A percentile compares a stretch with the other conserved stretches of the same genome.
phyloP scores from a whole-genome alignment of 2,888 invertebrate species.

The Beris morrisii region DNA sequence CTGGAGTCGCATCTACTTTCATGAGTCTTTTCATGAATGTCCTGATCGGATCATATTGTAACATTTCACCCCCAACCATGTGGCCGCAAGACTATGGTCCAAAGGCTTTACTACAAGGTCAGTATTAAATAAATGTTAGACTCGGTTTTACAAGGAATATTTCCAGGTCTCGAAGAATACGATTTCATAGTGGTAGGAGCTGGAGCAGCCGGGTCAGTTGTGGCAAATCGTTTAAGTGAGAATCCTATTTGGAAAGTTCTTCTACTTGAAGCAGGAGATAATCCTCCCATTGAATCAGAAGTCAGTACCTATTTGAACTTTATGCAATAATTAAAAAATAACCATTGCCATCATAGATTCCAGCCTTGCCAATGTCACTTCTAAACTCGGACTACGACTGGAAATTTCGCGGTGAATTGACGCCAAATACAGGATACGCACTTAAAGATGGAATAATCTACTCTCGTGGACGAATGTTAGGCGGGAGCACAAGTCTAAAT shows the following conservation, averaged over 20 bases:
- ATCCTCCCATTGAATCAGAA: constrained; percentile 57
- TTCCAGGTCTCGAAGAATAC: constrained; percentile 63
- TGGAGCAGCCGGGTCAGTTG: constrained; percentile 73
- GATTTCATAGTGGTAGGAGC: constrained; percentile 84
- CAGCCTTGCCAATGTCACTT: background rate
- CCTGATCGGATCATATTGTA: constrained; percentile 63
- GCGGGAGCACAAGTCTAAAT: constrained; percentile 13
- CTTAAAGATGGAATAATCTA: constrained; percentile 69
- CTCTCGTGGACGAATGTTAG: constrained; percentile 5
- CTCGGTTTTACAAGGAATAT: constrained; percentile 35
- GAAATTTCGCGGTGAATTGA: background rate
- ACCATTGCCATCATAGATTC: background rate
- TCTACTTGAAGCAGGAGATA: constrained; percentile 59
- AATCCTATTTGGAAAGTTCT: constrained; percentile 57
- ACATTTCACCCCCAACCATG: constrained; percentile 56
- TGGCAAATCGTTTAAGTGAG: constrained; percentile 56
- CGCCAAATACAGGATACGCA: background rate
- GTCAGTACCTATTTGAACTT: constrained; percentile 45
- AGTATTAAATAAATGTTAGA: background rate
- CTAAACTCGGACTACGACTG: constrained; percentile 10
- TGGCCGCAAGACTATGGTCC: constrained; percentile 61
- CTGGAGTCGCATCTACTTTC: constrained; percentile 51
- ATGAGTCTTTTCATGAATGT: constrained; percentile 63
- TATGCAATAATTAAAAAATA: background rate
- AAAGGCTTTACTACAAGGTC: background rate